These are phyloP conservation scores for Etheostoma spectabile DNA, from an alignment of 2,113 vertebrate species.

Conservation along the genomic window DNA sequence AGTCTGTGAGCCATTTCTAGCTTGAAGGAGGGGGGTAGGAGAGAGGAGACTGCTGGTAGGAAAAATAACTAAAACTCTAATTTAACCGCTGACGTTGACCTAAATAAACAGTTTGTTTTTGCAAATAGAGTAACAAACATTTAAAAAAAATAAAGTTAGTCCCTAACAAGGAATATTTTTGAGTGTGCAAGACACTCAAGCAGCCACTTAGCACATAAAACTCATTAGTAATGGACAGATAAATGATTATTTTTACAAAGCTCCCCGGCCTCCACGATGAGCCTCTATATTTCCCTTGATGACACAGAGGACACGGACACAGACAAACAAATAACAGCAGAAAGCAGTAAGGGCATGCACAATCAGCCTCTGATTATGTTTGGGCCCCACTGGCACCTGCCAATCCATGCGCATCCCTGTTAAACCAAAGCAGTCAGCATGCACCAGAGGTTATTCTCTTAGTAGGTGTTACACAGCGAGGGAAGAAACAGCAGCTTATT, in stretches of 20 bases:
- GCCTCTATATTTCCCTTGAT: slow-evolving; percentile 44
- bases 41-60: slow-evolving; percentile 16
- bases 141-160: not conserved
- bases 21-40: slow-evolving; percentile 24
- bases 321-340: slow-evolving; percentile 56
- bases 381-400: slow-evolving; percentile 39
- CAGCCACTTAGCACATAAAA: slow-evolving; percentile 45
- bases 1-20: slow-evolving; percentile 47
- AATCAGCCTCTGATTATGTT: slow-evolving; percentile 58
- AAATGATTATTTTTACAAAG: slow-evolving; percentile 60
- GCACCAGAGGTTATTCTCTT: slow-evolving; percentile 55
- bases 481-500: slow-evolving; percentile 55
- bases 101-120: slow-evolving; percentile 16
- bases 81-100: slow-evolving; percentile 21
- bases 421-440: slow-evolving; percentile 74
- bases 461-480: slow-evolving; percentile 43
- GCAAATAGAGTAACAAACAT: slow-evolving; percentile 16
- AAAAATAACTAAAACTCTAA: slow-evolving; percentile 21
- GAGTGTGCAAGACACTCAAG: slow-evolving; percentile 19
- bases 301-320: slow-evolving; percentile 45
- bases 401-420: slow-evolving; percentile 64
- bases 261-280: slow-evolving; percentile 34
- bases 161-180: not conserved
- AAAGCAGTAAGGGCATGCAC: slow-evolving; percentile 63
- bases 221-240: slow-evolving; percentile 54